These are phyloP conservation scores for Stomorhina lunata DNA, from an alignment of 2,888 invertebrate genomes.

Conservation along the genomic window DNA sequence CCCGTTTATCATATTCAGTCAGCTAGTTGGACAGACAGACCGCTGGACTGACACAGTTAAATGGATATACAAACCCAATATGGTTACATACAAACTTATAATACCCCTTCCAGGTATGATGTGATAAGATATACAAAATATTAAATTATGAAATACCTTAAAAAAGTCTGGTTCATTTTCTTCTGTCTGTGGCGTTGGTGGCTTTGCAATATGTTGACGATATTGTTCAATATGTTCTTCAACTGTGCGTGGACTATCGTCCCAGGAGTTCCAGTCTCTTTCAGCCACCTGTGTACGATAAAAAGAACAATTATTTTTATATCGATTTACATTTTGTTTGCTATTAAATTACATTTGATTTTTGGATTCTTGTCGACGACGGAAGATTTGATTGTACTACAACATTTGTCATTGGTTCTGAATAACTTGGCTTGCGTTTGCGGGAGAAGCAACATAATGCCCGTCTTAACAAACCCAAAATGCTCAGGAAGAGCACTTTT, in stretches of 20 bases:
- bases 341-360: slow-evolving; percentile 39
- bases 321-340: not conserved
- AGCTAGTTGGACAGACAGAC: no score
- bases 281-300: slow-evolving; percentile 66
- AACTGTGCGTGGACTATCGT: slow-evolving; percentile 81
- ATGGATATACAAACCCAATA: no score
- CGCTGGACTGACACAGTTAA: no score
- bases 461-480: slow-evolving; percentile 82
- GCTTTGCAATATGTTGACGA: slow-evolving; percentile 81
- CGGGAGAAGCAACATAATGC: slow-evolving; percentile 84
- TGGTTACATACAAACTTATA: no score
- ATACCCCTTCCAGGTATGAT: no score
- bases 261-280: slow-evolving; percentile 84
- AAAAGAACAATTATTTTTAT: not conserved
- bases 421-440: slow-evolving; percentile 81
- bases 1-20: no score
- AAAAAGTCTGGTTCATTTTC: slow-evolving; percentile 82
- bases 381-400: slow-evolving; percentile 78
- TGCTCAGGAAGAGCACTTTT: slow-evolving; percentile 81
- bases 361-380: slow-evolving; percentile 9
- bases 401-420: slow-evolving; percentile 82
- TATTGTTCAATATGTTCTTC: slow-evolving; percentile 85
- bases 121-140: no score
- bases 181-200: slow-evolving; percentile 78
- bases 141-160: slow-evolving; percentile 76